Percentiles rank a stretch among this genome's conserved stretches.
These are phyloP conservation scores for Molorchus minor DNA, from an alignment of 2,888 invertebrate genomes.

Conservation along the genomic window DNA sequence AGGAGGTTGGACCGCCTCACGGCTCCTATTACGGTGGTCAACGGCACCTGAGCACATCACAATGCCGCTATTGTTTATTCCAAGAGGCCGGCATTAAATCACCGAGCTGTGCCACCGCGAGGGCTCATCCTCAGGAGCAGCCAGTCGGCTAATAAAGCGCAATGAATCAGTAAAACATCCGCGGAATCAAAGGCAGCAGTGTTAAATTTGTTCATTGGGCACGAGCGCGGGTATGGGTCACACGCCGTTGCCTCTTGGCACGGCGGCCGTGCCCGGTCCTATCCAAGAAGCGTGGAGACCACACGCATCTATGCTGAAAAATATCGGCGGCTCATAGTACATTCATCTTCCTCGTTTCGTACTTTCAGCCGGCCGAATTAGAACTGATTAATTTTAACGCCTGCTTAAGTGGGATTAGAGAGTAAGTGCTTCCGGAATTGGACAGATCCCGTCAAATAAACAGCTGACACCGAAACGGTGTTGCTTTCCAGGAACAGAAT, in stretches of 20 bases:
- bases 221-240: slow-evolving; percentile 56
- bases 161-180: slow-evolving; percentile 56
- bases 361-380: slow-evolving; percentile 13
- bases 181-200: slow-evolving; percentile 55
- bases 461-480: too few species aligned
- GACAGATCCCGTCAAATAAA: too few species aligned
- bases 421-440: too few species aligned
- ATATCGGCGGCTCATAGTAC: slow-evolving; percentile 20
- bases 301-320: slow-evolving; percentile 48
- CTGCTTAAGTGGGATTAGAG: too few species aligned
- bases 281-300: slow-evolving; percentile 57
- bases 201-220: slow-evolving; percentile 59
- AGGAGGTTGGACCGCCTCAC: too few species aligned
- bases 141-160: slow-evolving; percentile 53
- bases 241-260: slow-evolving; percentile 58
- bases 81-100: slow-evolving; percentile 15
- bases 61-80: slow-evolving; percentile 19
- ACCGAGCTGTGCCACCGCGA: slow-evolving; percentile 15
- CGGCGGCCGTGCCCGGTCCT: slow-evolving; percentile 52
- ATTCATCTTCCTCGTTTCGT: slow-evolving; percentile 8
- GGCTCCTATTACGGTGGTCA: slow-evolving; percentile 6
- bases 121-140: slow-evolving; percentile 27
- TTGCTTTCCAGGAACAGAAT: too few species aligned
- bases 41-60: slow-evolving; percentile 8
- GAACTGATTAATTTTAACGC: slow-evolving; percentile 18